Conservation (phyloP, 2,888 invertebrate species). For the Pollenia amentaria region DNA sequence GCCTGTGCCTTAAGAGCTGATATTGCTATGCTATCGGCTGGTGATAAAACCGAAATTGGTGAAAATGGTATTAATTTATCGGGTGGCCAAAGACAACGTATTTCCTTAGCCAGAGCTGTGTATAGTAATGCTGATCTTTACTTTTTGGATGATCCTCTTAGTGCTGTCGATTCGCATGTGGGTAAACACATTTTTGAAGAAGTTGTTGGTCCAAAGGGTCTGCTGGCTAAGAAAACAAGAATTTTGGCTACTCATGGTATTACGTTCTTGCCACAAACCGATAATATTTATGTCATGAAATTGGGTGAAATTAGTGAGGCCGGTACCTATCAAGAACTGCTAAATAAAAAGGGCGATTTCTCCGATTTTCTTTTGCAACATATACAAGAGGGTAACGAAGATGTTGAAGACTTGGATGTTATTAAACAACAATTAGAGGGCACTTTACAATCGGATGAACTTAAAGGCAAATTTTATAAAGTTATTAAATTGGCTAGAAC, state of each 20-base stretch:
- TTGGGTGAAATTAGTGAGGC: slow-evolving; percentile 94
- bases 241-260: slow-evolving; percentile 98
- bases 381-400: slow-evolving; percentile 88
- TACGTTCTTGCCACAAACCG: slow-evolving; percentile 95
- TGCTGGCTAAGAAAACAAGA: slow-evolving; percentile 92
- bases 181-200: slow-evolving; percentile 99
- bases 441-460: slow-evolving; percentile 88
- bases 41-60: slow-evolving; percentile 98
- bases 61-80: slow-evolving; percentile 93
- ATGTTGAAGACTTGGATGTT: slow-evolving; percentile 87
- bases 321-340: slow-evolving; percentile 95
- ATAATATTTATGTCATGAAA: slow-evolving; percentile 95
- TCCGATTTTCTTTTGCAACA: slow-evolving; percentile 93
- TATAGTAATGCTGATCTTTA: slow-evolving; percentile 95
- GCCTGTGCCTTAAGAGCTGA: slow-evolving; percentile 96
- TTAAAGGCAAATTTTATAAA: slow-evolving; percentile 88
- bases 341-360: slow-evolving; percentile 94
- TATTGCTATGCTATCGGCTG: slow-evolving; percentile 96
- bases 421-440: slow-evolving; percentile 91
- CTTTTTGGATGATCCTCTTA: slow-evolving; percentile 97
- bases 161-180: slow-evolving; percentile 98
- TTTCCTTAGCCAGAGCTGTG: slow-evolving; percentile 95
- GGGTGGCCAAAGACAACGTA: slow-evolving; percentile 96
- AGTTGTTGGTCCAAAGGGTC: slow-evolving; percentile 91
- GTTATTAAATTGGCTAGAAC: slow-evolving; percentile 88